A percentile compares a stretch with the other conserved stretches of the same genome.
Evolutionary conservation across 2,113 vertebrate species (phyloP).

Genomic region (Bambusicola thoracicus): DNA sequence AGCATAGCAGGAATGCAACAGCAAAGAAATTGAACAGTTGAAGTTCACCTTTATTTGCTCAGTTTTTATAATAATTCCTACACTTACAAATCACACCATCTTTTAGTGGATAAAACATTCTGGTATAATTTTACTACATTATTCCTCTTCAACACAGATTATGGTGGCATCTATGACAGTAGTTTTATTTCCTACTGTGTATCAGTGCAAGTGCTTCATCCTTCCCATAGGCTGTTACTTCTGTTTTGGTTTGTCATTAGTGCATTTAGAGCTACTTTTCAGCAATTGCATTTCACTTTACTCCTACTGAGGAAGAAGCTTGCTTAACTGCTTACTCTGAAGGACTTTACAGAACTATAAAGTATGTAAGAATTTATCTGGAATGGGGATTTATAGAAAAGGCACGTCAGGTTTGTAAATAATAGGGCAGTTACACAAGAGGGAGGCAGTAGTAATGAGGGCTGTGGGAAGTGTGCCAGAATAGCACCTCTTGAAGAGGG

Average conservation of each 20-base stretch:
- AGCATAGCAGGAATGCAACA: not conserved
- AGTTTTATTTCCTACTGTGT: not conserved
- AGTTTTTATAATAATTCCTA: not conserved
- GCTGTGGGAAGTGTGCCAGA: not conserved
- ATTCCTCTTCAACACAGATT: not conserved
- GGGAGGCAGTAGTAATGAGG: not conserved
- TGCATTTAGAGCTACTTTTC: not conserved
- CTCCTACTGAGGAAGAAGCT: not conserved
- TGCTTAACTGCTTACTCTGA: not conserved
- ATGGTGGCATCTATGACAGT: not conserved
- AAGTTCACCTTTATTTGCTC: not conserved
- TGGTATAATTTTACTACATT: not conserved
- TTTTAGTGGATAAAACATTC: not conserved
- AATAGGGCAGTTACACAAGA: not conserved
- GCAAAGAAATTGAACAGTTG: not conserved
- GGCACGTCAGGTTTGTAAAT: not conserved
- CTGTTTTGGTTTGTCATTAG: not conserved
- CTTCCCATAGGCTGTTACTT: too few species aligned
- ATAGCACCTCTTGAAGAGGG: not conserved
- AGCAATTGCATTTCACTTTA: not conserved
- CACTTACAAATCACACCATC: not conserved
- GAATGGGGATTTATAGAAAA: not conserved
- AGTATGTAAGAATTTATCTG: not conserved
- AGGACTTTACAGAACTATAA: not conserved
- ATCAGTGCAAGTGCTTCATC: rapidly evolving